phyloP scores from a whole-genome alignment of 2,113 vertebrate genomes.

The Hydropotes inermis region DNA sequence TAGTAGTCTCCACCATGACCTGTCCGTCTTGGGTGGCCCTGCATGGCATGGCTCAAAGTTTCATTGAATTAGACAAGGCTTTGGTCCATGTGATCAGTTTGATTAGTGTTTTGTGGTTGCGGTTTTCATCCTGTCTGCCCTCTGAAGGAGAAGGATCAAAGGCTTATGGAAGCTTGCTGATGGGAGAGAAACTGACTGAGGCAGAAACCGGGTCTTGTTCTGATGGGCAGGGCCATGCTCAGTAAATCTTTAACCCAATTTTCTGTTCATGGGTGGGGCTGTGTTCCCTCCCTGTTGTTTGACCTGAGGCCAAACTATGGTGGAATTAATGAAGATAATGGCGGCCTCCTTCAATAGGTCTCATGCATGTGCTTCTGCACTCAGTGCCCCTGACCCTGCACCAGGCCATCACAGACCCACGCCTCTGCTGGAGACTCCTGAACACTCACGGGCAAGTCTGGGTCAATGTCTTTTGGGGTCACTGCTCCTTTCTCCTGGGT shows the following conservation, averaged over 20 bases:
- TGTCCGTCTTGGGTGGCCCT: neutral
- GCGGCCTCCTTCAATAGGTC: fast-evolving
- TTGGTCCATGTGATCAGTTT: neutral
- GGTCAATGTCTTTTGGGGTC: neutral
- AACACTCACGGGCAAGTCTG: neutral
- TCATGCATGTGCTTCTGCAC: neutral
- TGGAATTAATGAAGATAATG: neutral
- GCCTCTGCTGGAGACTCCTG: neutral
- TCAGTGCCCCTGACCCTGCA: neutral
- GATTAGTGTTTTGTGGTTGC: neutral
- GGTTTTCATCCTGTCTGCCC: neutral
- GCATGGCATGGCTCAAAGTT: neutral
- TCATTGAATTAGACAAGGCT: neutral
- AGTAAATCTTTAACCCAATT: neutral
- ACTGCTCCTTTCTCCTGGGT: neutral
- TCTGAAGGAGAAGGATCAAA: neutral
- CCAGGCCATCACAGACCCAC: neutral
- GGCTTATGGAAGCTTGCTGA: neutral
- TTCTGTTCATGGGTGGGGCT: neutral
- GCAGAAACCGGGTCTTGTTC: neutral
- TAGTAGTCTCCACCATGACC: neutral
- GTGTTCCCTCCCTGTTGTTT: neutral
- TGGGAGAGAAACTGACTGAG: neutral
- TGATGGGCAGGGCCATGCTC: neutral
- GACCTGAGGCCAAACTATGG: neutral